Conservation (phyloP, 1,140 invertebrate species). For the Paraescarpia echinospica region DNA sequence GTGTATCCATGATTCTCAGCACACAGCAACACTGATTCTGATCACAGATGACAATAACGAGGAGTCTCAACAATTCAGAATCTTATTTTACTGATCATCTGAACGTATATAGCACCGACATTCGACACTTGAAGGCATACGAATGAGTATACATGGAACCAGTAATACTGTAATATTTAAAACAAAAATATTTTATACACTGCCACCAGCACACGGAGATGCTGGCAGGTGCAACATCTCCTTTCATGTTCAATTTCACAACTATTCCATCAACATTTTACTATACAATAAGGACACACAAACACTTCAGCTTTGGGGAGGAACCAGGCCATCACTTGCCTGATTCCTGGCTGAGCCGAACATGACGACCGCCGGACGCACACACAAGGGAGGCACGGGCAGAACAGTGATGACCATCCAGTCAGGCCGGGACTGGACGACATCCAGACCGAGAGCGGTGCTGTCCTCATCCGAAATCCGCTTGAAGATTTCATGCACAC, state of each 20-base stretch:
- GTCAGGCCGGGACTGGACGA: constrained; percentile 93
- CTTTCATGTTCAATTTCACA: background rate
- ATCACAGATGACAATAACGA: too few relatives aligned
- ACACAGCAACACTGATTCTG: background rate
- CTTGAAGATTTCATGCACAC: constrained; percentile 95
- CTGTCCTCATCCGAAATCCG: constrained; percentile 97
- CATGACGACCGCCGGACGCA: constrained; percentile 97
- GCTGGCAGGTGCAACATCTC: background rate
- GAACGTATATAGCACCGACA: background rate
- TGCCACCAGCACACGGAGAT: background rate
- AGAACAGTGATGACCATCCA: constrained; percentile 99
- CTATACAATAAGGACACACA: background rate
- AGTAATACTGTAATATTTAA: background rate
- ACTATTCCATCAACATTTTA: background rate
- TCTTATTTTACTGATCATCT: background rate
- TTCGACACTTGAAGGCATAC: background rate
- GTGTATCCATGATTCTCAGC: background rate
- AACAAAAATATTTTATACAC: background rate
- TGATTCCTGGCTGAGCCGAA: constrained; percentile 96
- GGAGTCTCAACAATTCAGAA: background rate
- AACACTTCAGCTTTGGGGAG: background rate
- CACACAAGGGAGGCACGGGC: constrained; percentile 91
- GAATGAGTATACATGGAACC: background rate
- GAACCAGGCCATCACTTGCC: constrained; percentile 43
- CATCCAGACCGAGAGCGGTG: constrained; percentile 92